Conservation (phyloP, 2,797 vertebrate genomes). For the Fistularia commersonii region DNA sequence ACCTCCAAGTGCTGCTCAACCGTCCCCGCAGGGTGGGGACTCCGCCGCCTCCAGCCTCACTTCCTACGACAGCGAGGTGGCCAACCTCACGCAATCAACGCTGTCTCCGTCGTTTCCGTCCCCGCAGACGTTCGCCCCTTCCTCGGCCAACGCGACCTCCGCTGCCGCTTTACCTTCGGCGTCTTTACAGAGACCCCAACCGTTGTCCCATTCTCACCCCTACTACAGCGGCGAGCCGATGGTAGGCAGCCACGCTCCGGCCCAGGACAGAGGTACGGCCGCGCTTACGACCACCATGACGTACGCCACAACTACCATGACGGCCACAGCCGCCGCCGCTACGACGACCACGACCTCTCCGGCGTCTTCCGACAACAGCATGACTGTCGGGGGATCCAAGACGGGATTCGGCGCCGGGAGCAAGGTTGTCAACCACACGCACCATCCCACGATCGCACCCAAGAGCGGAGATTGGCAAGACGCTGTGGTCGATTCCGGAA, state of each 20-base stretch:
- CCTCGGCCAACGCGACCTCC: conserved; percentile 42
- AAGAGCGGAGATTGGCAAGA: conserved; percentile 84
- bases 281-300: conserved; percentile 70
- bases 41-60: conserved; percentile 90
- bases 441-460: conserved; percentile 49
- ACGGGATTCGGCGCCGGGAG: conserved; percentile 43
- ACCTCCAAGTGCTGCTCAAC: conserved; percentile 51
- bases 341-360: conserved; percentile 63
- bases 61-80: conserved; percentile 93
- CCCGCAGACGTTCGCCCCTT: conserved; percentile 64
- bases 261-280: conserved; percentile 67
- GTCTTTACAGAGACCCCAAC: conserved; percentile 70
- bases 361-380: conserved; percentile 60
- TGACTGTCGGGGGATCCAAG: conserved; percentile 51
- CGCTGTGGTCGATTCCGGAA: conserved; percentile 83
- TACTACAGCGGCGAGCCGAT: conserved; percentile 55
- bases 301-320: conserved; percentile 72
- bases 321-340: conserved; percentile 52
- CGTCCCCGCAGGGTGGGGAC: conserved; percentile 78
- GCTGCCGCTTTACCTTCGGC: conserved; percentile 31
- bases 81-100: conserved; percentile 86
- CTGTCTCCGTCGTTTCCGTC: conserved; percentile 74
- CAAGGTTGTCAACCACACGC: conserved; percentile 45
- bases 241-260: conserved; percentile 26
- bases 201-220: conserved; percentile 64